Conservation (phyloP, 2,888 invertebrate species). For the Cordilura impudica region DNA sequence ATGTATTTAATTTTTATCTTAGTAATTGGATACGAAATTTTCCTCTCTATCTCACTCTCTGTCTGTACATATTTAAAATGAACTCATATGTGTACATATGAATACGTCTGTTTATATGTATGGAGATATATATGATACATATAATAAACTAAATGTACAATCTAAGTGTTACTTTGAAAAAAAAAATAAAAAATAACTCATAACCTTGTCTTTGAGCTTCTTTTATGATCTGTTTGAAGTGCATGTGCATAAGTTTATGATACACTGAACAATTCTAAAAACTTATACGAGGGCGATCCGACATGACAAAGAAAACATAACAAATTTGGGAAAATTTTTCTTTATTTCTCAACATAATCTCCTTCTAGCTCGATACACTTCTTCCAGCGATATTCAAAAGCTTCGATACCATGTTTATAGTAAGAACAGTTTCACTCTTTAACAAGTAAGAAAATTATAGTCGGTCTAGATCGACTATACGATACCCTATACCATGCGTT, state of each 20-base stretch:
- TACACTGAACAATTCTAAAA: too few relatives aligned
- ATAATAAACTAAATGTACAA: neutral
- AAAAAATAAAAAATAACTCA: conserved; percentile 2
- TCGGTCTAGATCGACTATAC: too few relatives aligned
- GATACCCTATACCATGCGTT: too few relatives aligned
- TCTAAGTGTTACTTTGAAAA: conserved; percentile 1
- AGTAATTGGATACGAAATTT: conserved; percentile 9
- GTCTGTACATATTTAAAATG: neutral
- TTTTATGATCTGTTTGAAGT: conserved; percentile 4
- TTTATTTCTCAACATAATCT: too few relatives aligned
- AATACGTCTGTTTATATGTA: neutral
- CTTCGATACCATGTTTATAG: too few relatives aligned
- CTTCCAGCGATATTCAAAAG: too few relatives aligned
- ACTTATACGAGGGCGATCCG: too few relatives aligned
- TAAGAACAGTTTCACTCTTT: too few relatives aligned
- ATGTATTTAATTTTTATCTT: neutral
- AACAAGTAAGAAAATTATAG: too few relatives aligned
- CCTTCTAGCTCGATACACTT: too few relatives aligned
- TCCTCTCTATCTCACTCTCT: neutral
- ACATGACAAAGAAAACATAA: too few relatives aligned
- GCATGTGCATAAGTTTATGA: neutral
- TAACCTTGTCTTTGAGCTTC: conserved; percentile 36
- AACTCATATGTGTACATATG: neutral
- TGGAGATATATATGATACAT: neutral
- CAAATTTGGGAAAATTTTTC: too few relatives aligned